These are phyloP conservation scores for Drosophila melanocephala DNA, from an alignment of 2,888 invertebrate genomes.

Conservation along the genomic window DNA sequence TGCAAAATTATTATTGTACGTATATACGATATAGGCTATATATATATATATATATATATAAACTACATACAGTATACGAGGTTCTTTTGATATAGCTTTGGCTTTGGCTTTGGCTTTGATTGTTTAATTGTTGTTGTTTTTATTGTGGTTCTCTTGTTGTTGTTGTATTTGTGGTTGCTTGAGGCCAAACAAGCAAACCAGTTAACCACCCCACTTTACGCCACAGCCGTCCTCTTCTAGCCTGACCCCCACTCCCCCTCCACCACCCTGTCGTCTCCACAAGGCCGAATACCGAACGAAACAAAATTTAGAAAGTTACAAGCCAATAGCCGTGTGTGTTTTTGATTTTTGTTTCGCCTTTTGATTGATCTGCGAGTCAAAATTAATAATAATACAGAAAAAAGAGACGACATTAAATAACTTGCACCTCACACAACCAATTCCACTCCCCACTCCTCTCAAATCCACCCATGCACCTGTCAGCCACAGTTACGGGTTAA, in stretches of 20 bases:
- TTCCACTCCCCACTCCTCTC: not conserved
- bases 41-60: not conserved
- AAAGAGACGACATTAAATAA: not conserved
- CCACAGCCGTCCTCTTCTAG: not conserved
- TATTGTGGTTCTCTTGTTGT: conserved; percentile 54
- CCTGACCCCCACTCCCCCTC: not conserved
- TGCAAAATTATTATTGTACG: not conserved
- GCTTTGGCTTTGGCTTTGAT: conserved; percentile 49
- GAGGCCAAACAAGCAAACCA: conserved; percentile 57
- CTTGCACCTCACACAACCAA: not conserved
- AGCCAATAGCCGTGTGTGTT: not conserved
- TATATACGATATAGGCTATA: not conserved
- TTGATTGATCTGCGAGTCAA: conserved; percentile 1
- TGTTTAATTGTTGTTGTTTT: conserved; percentile 31
- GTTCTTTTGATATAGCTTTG: not conserved
- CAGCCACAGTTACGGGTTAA: conserved; percentile 1
- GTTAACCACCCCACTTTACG: conserved; percentile 37
- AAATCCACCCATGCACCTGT: not conserved
- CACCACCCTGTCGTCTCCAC: not conserved
- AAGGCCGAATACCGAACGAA: conserved; percentile 2
- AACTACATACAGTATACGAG: not conserved
- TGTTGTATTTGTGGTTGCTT: conserved; percentile 10
- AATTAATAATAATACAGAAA: not conserved
- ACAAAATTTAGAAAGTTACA: conserved; percentile 8
- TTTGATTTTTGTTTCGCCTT: not conserved